These are phyloP conservation scores for Chironex yamaguchii DNA, from an alignment of 30 jellyfish, hydroid and myxozoan species.

Conservation along the genomic window DNA sequence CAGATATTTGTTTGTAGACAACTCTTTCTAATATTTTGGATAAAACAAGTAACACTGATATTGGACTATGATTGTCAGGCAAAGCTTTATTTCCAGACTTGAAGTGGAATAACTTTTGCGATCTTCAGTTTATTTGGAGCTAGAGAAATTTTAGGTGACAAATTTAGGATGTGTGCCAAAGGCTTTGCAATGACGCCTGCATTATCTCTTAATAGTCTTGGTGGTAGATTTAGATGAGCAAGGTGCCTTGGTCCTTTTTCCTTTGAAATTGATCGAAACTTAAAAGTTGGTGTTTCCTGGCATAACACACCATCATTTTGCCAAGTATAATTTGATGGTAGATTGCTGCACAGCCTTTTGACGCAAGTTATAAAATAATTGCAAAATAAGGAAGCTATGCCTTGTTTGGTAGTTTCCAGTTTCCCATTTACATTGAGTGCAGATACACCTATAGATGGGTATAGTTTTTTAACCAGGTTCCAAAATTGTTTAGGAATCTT, in stretches of 20 bases:
- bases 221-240: constrained; percentile 47
- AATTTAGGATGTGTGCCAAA: no score
- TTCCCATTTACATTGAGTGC: constrained; percentile 47
- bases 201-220: constrained; percentile 22
- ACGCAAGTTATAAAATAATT: constrained; percentile 35
- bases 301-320: constrained; percentile 2
- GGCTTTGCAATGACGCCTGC: constrained; percentile 29
- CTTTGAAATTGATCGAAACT: constrained; percentile 30
- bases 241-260: constrained; percentile 11
- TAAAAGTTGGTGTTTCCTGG: constrained; percentile 13
- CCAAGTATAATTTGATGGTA: constrained; percentile 28
- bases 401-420: constrained; percentile 38
- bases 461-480: constrained; percentile 19
- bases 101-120: neutral
- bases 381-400: constrained; percentile 57
- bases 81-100: neutral
- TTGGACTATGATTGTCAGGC: neutral
- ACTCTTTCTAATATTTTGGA: neutral
- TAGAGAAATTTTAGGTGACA: neutral
- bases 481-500: constrained; percentile 12
- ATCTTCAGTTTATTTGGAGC: neutral
- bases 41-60: neutral
- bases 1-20: no score
- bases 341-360: constrained; percentile 32
- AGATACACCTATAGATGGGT: constrained; percentile 38